Percentiles rank a stretch among this genome's conserved stretches.
Conservation (phyloP, 2,113 vertebrate genomes). For the Oreocharis arfaki region DNA sequence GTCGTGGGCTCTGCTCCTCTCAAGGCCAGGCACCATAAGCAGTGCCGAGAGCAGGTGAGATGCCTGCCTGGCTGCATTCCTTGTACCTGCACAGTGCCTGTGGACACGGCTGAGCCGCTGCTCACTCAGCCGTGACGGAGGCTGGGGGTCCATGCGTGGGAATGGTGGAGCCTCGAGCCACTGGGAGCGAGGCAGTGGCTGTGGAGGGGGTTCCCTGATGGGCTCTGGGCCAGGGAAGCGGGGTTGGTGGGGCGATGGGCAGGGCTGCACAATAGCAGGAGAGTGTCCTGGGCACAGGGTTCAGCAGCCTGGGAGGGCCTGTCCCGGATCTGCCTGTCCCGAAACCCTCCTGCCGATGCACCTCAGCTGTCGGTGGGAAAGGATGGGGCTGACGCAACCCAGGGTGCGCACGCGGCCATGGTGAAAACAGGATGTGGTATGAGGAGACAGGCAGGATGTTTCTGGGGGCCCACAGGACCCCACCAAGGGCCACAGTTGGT, state of each 20-base stretch:
- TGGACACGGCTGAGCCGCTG: fast-evolving
- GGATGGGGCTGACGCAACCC: not conserved
- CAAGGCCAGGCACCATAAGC: fast-evolving
- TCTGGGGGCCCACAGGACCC: not conserved
- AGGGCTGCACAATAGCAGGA: not conserved
- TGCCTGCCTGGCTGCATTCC: not conserved
- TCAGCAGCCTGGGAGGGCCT: not conserved
- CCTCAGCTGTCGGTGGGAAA: not conserved
- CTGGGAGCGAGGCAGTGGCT: fast-evolving
- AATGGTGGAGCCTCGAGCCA: not conserved
- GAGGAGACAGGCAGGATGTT: not conserved
- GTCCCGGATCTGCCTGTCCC: not conserved
- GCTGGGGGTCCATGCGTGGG: fast-evolving
- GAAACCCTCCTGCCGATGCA: not conserved
- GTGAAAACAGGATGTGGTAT: conserved; percentile 61
- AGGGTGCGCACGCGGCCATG: not conserved
- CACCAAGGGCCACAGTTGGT: fast-evolving
- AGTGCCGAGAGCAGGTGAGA: not conserved
- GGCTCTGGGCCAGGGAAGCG: not conserved
- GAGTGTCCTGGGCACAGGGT: fast-evolving
- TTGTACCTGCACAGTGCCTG: fast-evolving
- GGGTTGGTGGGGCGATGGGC: not conserved
- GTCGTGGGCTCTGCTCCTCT: not conserved
- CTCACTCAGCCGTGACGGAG: fast-evolving
- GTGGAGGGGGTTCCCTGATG: not conserved